Base-by-base conservation (phyloP, 1,140 invertebrate genomes). In the Drosophila insularis region DNA sequence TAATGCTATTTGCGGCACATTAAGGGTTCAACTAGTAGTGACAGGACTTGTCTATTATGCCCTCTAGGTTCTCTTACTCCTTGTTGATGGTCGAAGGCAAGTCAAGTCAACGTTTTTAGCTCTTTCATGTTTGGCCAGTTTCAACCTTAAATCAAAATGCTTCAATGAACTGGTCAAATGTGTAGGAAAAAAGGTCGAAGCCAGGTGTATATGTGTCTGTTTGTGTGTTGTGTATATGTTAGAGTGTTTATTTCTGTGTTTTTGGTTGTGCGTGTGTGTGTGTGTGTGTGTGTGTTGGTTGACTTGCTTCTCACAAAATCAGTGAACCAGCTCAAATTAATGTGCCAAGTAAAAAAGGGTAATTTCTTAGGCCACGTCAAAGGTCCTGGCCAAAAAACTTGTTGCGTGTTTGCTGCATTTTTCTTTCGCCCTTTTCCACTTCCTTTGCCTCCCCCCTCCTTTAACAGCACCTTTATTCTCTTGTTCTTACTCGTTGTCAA, bases 91-190 rank as follows among this genome's bases (percentile, higher is more conserved):
- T 21, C 43, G 2, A 4, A 50, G 17, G 19, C 17, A 35, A 35
- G 55, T 56, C 27, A 39, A n/a, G 19, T 61, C 32, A n/a, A 61
- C 19, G 32, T 61, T 21, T 13, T n/a, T 60, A 13, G 21, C 35
- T 61, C 32, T 43, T 61, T 40, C 59, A 61, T 61, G 46, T 55
- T 27, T 46, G 37, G 63, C 58, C 60, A 59, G 63, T 65, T 67
- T 60, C 23, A 60, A 75, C 68, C 69, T 77, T 56, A 65, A 63
- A 75, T 82, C 73, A 63, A 71, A 81, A 66, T 62, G 79, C 75
- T 82, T 80, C 80, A 87, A 74, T 82, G 80, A 79, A 89, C 80
- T 78, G 84, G 76, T 84, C 84, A 84, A 80, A 89, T 80, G 80
- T 64, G 69, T 40, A 82, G 69, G 54, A 82, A 76, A 71, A 21